Conservation (phyloP, 2,113 vertebrate genomes). For the Oceanites oceanicus region DNA sequence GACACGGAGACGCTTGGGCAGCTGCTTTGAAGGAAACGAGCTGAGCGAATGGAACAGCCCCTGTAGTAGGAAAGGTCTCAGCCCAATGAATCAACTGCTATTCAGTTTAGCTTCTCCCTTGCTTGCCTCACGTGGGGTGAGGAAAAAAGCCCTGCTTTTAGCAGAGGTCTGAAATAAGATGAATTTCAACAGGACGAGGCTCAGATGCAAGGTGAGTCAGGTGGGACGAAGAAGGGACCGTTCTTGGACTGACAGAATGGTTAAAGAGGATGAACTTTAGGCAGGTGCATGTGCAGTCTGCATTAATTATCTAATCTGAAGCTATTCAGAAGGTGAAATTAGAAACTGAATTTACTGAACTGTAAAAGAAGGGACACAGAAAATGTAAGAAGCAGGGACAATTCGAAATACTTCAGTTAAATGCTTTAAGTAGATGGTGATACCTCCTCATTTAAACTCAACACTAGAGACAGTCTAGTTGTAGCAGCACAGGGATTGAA, state of each 20-base stretch:
- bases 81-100: not conserved
- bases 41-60: not conserved
- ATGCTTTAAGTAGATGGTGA: not conserved
- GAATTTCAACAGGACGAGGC: not conserved
- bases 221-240: accelerated
- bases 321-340: not conserved
- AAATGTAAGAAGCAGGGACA: not conserved
- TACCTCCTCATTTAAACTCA: not conserved
- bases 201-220: not conserved
- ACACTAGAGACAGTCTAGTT: not conserved
- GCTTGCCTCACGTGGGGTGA: accelerated
- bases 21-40: not conserved
- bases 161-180: not conserved
- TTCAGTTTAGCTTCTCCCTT: not conserved
- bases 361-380: not conserved
- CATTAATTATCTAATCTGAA: not conserved
- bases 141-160: not conserved
- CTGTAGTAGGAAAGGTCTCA: not conserved
- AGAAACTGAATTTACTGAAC: slow-evolving; percentile 9
- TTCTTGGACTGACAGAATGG: not conserved
- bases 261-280: not conserved
- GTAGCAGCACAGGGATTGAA: not conserved
- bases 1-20: not conserved
- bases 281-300: not conserved
- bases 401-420: not conserved